A percentile compares a stretch with the other conserved stretches of the same genome.
Conservation (phyloP, 2,797 vertebrate species). For the Microchirus variegatus region DNA sequence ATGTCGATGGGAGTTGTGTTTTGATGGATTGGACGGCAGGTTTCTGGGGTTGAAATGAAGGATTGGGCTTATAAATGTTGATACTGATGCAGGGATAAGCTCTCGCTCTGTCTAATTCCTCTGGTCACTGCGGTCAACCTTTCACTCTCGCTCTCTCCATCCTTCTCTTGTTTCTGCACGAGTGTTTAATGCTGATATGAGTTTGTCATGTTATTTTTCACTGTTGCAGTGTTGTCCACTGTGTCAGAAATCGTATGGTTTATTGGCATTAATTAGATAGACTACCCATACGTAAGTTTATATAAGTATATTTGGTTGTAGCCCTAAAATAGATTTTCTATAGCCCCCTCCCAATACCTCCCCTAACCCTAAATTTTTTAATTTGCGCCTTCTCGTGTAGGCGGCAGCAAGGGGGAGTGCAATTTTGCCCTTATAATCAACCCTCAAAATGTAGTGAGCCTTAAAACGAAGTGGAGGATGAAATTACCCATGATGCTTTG, state of each 20-base stretch:
- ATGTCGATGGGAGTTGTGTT: conserved; percentile 63
- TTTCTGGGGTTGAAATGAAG: conserved; percentile 68
- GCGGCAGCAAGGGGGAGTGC: no score
- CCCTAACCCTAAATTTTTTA: no score
- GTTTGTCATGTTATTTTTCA: background rate
- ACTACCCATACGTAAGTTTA: no score
- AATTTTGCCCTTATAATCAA: no score
- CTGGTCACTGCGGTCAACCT: conserved; percentile 60
- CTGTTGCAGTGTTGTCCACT: background rate
- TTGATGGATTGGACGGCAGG: conserved; percentile 71
- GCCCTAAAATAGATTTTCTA: no score
- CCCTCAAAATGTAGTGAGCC: no score
- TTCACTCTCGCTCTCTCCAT: conserved; percentile 30
- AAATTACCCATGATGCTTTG: no score
- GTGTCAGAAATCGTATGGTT: background rate
- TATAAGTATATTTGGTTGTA: no score
- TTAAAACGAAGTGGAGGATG: no score
- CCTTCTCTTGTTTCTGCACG: conserved; percentile 9
- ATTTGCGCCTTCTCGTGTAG: no score
- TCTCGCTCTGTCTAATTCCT: conserved; percentile 66
- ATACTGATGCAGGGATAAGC: conserved; percentile 71
- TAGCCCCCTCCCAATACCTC: no score
- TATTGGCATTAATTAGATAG: no score
- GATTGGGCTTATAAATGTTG: conserved; percentile 67
- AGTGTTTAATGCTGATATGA: conserved; percentile 2